A percentile compares a stretch with the other conserved stretches of the same genome.
phyloP scores from a whole-genome alignment of 2,797 vertebrate genomes.

The Spinus olivaceus region DNA sequence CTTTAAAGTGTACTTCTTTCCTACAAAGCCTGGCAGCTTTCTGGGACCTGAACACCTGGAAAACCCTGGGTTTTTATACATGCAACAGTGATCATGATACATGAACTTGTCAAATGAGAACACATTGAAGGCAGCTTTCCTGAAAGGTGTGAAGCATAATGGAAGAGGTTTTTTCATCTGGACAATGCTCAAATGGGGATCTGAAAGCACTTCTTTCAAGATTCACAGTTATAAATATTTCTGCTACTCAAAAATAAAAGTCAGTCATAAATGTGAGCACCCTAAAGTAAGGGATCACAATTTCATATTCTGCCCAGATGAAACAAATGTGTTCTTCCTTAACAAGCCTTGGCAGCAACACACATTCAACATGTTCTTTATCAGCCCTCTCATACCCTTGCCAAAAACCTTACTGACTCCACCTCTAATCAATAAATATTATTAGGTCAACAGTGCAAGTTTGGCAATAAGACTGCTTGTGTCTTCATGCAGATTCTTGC shows the following conservation, averaged over 20 bases:
- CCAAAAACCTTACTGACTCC: not conserved
- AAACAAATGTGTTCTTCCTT: rapidly evolving
- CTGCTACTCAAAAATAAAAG: not conserved
- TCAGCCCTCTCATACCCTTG: not conserved
- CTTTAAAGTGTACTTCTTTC: not conserved
- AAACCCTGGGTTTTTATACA: not conserved
- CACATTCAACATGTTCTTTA: not conserved
- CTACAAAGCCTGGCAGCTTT: not conserved
- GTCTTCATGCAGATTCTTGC: not conserved
- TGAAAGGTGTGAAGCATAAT: not conserved
- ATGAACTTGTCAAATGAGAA: not conserved
- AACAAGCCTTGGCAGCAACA: not conserved
- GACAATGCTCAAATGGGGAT: not conserved
- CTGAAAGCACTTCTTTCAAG: not conserved
- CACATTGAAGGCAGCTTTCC: not conserved
- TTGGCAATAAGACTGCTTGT: not conserved
- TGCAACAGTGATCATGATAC: not conserved
- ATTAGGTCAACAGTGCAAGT: not conserved
- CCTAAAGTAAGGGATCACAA: not conserved
- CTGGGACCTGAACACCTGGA: not conserved
- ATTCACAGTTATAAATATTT: not conserved
- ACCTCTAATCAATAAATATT: not conserved
- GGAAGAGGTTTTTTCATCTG: not conserved
- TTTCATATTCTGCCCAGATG: not conserved
- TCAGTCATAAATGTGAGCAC: not conserved